Base-by-base conservation (phyloP, 2,113 vertebrate species). In the Xyrauchen texanus region DNA sequence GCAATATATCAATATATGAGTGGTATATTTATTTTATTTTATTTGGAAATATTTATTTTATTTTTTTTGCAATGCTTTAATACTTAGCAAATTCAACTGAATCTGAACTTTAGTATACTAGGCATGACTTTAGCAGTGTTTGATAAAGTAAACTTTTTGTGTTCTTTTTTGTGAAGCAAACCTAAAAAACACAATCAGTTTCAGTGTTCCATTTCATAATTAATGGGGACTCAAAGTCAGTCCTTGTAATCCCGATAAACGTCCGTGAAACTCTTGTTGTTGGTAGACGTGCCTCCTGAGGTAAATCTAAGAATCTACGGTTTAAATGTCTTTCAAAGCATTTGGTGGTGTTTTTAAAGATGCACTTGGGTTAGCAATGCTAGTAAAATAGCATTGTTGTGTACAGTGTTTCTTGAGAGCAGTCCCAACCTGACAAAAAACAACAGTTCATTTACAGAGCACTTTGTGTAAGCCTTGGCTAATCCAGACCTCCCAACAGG, bases 131-230 rank as follows among this genome's bases (percentile, higher is more conserved):
- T 34, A 44, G 74, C 49, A 52, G 21, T 3, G 12, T 65, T 65
- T 58, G 13, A 7, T 58, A n/a, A n/a, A 58, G 55, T n/a, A 15
- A 13, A 58, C 13, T 58, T n/a, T 57, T 15, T 7, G 7, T 6
- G 55, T 6, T 49, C 53, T n/a, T 61, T 67, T 55, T 58, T n/a
- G 52, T 3, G 12, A 10, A 65, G 55, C 70, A 57, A 85, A 69
- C 72, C 77, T 61, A 46, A 81, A 83, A 88, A 85, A 58, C 65
- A 52, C 71, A 85, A 87, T 88, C 72, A 46, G 81, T 88, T 87
- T 84, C 46, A 63, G 60, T 42, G 73, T 64, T 85, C 65, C 66
- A 76, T 80, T 88, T 85, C 74, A 78, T 84, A 85, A 84, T 89
- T 87, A 90, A 83, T 81, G 77, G 60, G 77, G 70, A 82, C 80